phyloP scores from a whole-genome alignment of 1,140 invertebrate genomes.

The Drosophila sucinea region DNA sequence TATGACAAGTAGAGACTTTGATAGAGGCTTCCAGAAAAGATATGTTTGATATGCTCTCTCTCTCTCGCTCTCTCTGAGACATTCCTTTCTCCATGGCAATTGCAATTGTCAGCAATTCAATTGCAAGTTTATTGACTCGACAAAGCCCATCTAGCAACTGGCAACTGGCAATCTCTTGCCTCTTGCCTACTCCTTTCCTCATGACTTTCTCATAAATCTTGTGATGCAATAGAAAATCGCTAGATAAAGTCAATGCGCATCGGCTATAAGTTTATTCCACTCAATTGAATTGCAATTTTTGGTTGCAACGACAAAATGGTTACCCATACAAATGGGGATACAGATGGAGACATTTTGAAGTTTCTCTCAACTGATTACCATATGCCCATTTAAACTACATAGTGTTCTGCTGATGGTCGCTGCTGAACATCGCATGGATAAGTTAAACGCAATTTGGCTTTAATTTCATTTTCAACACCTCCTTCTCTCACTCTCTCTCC shows the following conservation, averaged over 20 bases:
- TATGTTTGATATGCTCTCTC: neutral
- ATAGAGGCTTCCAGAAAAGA: too few relatives aligned
- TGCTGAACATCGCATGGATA: neutral
- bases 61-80: neutral
- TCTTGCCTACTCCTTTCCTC: neutral
- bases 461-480: neutral
- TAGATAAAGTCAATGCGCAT: conserved; percentile 27
- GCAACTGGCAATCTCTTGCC: neutral
- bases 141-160: neutral
- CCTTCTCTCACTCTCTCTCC: too few relatives aligned
- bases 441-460: conserved; percentile 20
- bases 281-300: conserved; percentile 76
- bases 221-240: conserved; percentile 52
- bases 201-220: conserved; percentile 62
- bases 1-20: too few relatives aligned
- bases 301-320: neutral
- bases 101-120: conserved; percentile 73
- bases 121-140: conserved; percentile 60
- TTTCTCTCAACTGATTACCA: too few relatives aligned
- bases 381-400: neutral
- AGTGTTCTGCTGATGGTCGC: neutral
- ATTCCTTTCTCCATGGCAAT: conserved; percentile 22
- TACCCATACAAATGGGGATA: too few relatives aligned
- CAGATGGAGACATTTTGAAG: too few relatives aligned
- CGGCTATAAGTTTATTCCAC: conserved; percentile 75